Conservation (phyloP, 2,113 vertebrate species). For the Chauna torquata region DNA sequence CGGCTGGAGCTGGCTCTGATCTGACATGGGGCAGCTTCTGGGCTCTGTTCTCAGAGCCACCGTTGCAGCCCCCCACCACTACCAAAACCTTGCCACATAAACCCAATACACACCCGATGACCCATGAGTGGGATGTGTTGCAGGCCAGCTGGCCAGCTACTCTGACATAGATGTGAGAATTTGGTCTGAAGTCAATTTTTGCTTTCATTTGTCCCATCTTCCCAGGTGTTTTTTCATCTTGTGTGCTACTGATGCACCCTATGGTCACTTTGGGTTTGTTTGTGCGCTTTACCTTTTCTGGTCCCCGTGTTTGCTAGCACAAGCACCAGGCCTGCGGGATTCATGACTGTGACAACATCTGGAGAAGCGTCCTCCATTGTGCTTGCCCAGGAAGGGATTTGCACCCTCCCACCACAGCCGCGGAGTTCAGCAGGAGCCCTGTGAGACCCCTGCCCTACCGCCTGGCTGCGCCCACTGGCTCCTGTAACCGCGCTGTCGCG, state of each 20-base stretch:
- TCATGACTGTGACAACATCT: neutral
- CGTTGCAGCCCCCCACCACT: neutral
- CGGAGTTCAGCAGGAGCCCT: neutral
- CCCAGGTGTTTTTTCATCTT: neutral
- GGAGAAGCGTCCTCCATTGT: neutral
- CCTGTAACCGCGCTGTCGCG: no score
- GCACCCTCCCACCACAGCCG: neutral
- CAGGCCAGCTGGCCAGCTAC: neutral
- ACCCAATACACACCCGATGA: neutral
- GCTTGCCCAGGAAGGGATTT: neutral
- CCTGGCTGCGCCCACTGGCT: neutral
- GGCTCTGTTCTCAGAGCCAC: neutral
- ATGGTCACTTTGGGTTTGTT: neutral
- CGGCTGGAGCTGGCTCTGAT: neutral
- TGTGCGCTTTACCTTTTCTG: neutral
- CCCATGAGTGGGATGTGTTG: rapidly evolving
- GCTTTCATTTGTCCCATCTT: neutral
- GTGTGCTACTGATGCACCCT: neutral
- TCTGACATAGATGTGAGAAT: neutral
- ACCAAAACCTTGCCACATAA: neutral
- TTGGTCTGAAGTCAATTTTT: neutral
- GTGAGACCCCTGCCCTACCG: neutral
- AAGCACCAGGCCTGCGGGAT: neutral
- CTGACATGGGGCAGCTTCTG: neutral
- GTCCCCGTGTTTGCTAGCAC: neutral